phyloP scores from a whole-genome alignment of 2,888 invertebrate species.

The Agrochola macilenta region DNA sequence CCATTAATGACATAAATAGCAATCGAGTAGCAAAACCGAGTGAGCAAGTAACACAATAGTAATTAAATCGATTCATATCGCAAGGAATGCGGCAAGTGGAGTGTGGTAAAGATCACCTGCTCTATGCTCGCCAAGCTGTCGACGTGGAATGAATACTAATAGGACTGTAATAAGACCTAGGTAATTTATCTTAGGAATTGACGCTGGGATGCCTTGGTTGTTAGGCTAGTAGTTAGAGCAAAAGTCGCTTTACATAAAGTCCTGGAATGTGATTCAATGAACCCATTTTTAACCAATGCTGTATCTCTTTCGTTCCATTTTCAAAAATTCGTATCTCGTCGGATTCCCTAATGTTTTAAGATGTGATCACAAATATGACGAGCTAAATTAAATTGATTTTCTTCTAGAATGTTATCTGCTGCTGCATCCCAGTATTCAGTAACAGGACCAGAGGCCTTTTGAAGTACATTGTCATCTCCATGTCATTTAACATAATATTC shows the following conservation, averaged over 20 bases:
- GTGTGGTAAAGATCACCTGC: constrained; percentile 79
- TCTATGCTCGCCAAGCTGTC: constrained; percentile 46
- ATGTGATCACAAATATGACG: background rate
- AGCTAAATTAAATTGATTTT: background rate
- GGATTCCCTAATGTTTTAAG: background rate
- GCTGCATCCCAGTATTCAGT: background rate
- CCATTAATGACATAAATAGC: constrained; percentile 59
- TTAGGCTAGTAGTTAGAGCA: background rate
- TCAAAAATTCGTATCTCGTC: background rate
- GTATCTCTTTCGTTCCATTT: background rate
- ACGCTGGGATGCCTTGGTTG: constrained; percentile 1
- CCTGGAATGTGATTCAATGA: background rate
- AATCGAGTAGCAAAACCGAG: constrained; percentile 63
- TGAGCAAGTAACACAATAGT: constrained; percentile 62
- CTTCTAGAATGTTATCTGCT: background rate
- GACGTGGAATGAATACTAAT: constrained; percentile 63
- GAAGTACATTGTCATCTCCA: background rate
- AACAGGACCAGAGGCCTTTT: background rate
- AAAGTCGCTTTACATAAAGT: background rate
- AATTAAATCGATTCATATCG: constrained; percentile 71
- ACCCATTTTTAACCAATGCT: background rate
- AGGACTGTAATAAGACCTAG: constrained; percentile 35
- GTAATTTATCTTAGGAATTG: constrained; percentile 54
- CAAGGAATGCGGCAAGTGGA: constrained; percentile 77
- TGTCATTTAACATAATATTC: background rate